Evolutionary conservation across 2,113 vertebrate genomes (phyloP).

Genomic region (Proterorhinus semilunaris): DNA sequence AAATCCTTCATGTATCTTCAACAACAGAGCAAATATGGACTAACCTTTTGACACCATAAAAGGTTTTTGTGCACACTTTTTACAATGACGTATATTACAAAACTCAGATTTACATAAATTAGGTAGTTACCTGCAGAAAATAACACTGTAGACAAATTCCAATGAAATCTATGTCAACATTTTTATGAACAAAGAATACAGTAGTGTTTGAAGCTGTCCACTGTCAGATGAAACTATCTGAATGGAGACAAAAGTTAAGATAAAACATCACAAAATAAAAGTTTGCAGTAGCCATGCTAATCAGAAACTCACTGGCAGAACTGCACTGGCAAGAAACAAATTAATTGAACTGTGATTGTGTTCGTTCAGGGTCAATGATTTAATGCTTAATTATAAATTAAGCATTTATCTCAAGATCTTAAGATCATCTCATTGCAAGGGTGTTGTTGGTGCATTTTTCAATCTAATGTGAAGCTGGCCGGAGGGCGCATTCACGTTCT

Average conservation of each 20-base stretch:
- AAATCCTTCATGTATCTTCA: constrained; percentile 60
- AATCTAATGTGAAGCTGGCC: no score
- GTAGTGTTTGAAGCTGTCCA: constrained; percentile 39
- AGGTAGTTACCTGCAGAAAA: constrained; percentile 30
- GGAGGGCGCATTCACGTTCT: background rate
- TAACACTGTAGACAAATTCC: constrained; percentile 15
- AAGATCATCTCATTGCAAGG: background rate
- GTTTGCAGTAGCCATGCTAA: background rate
- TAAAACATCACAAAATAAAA: constrained; percentile 2
- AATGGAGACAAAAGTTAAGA: background rate
- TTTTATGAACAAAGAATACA: background rate
- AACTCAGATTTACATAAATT: constrained; percentile 42
- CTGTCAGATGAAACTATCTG: constrained; percentile 2
- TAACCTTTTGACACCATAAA: constrained; percentile 39
- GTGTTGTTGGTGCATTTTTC: background rate
- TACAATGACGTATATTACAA: constrained; percentile 54
- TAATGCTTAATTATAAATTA: no score
- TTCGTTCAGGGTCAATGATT: no score
- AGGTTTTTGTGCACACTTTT: constrained; percentile 62
- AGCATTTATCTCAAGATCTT: no score
- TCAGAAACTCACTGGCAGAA: background rate
- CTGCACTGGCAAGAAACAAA: background rate
- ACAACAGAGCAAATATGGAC: constrained; percentile 38
- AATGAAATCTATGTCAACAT: background rate
- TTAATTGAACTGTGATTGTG: background rate